Base-by-base conservation (phyloP, 2,113 vertebrate genomes). In the Hydropotes inermis region DNA sequence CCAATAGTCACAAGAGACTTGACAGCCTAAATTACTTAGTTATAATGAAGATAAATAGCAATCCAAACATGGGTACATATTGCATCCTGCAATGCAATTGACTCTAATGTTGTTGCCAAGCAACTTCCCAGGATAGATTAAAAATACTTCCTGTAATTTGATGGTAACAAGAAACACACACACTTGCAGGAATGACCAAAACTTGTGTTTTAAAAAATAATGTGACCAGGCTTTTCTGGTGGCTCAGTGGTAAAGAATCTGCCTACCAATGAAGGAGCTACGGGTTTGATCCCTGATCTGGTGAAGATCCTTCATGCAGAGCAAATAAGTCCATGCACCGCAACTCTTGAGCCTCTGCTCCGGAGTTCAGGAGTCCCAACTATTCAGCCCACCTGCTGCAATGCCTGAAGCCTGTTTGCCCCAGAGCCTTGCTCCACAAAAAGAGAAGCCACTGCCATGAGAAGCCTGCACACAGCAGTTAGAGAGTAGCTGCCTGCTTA, bases 41-140 rank as follows among this genome's bases (percentile, higher is more conserved):
- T 98, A 95, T 99, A 99, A 99, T 99, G 98, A 99, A 99, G 98
- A 99, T 95, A 99, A 98, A 99, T 98, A 97, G 36, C 87, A 86
- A 98, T 98, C 95, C 97, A 98, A 95, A 97, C 91, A 98, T 76
- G 81, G 95, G 97, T n/a, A 92, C 74, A 96, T 96, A 87, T 23
- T 97, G 89, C 39, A 97, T 79, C 93, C 87, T n/a, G 39, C 94
- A 97, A 94, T 95, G 87, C 98, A 99, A 98, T 92, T 98, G 97
- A 97, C 98, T 98, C 83, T 97, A 97, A 98, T 97, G 58, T 93
- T 98, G 99, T 99, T 99, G 98, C 99, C 98, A 99, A 86, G 99
- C 99, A 99, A 99, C 99, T 47, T 96, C 89, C 88, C 89, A 91
- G 87, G 78, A 82, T 70, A 96, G 93, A 95, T 98, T 97, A 98